Evolutionary conservation across 2,113 vertebrate species (phyloP), one percentile per base, ranked within the genome.

Genomic region (Oryzias melastigma): DNA sequence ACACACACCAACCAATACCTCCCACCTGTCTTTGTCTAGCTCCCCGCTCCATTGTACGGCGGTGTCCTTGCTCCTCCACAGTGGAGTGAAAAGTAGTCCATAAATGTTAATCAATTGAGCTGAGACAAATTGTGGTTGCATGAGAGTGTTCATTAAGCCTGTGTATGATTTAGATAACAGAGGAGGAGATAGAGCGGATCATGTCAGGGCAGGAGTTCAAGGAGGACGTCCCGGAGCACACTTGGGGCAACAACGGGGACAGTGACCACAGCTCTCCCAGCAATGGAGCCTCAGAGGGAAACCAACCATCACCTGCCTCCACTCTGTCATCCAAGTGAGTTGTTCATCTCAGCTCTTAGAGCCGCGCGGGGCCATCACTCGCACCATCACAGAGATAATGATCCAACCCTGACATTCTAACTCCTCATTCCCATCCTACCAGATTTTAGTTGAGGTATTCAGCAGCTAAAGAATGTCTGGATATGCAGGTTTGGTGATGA

Each of bases 161-260:
- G 27, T 62, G 51, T 76, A 27, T 45, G 14, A 61, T 58, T 55
- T 24, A 99, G 96, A 99, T 99, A 86, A 96, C 97, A 0, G 97
- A 98, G 75, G 96, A 99, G 78, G 97, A 99, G 90, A 99, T 99
- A 1, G 97, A 98, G 81, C 91, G 97, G 63, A 99, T 99, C 85
- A 98, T 99, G 97, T 95, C 97, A 29, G 97, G 97, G 48, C 95
- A 98, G 89, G 97, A 99, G 87, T 99, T 99, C 89, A 96, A 98
- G 87, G 97, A 98, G 87, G 97, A 99, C 4, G 93, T 94, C 62
- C 90, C 91, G 0, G 92, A 92, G 64, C 90, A 95, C 80, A 93
- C 93, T 57, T 98, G 97, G 96, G 95, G 94, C 84, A 98, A 94
- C 93, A 97, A 97, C 0, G 96, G 96, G 6, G 96, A 99, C 92